phyloP scores from a whole-genome alignment of 2,113 vertebrate species.

The Burhinus bistriatus region DNA sequence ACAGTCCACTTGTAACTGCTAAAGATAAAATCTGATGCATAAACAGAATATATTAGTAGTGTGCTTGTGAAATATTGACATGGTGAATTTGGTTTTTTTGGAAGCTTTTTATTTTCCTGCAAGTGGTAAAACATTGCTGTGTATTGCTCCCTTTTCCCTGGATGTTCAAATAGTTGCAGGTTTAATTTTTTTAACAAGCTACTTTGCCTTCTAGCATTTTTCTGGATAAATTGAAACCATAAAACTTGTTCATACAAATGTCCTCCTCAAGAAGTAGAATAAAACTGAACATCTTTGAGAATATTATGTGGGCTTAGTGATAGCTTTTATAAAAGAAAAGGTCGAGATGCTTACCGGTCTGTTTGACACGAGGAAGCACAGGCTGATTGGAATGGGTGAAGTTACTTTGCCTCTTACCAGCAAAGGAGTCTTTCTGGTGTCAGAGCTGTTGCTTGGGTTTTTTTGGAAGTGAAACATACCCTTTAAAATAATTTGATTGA shows the following conservation, averaged over 20 bases:
- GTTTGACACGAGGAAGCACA: neutral
- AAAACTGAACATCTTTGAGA: neutral
- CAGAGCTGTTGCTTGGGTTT: neutral
- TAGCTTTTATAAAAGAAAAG: neutral
- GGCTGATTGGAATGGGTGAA: neutral
- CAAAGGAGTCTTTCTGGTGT: neutral
- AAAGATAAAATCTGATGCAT: neutral
- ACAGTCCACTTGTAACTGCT: neutral
- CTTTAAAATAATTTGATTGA: neutral
- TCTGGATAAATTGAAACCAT: neutral
- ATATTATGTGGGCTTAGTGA: neutral
- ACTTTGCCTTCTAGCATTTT: neutral
- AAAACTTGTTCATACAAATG: neutral
- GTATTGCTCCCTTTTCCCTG: neutral
- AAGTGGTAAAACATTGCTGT: too few relatives aligned
- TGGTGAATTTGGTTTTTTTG: neutral
- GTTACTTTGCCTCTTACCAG: neutral
- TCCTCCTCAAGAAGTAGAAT: neutral
- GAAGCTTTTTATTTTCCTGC: neutral
- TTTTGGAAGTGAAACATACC: neutral
- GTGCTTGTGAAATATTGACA: neutral
- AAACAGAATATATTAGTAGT: neutral
- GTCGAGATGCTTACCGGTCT: fast-evolving
- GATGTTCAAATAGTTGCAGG: neutral
- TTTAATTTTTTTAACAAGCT: neutral